Conservation (phyloP, 2,888 invertebrate genomes). For the Rhingia campestris region DNA sequence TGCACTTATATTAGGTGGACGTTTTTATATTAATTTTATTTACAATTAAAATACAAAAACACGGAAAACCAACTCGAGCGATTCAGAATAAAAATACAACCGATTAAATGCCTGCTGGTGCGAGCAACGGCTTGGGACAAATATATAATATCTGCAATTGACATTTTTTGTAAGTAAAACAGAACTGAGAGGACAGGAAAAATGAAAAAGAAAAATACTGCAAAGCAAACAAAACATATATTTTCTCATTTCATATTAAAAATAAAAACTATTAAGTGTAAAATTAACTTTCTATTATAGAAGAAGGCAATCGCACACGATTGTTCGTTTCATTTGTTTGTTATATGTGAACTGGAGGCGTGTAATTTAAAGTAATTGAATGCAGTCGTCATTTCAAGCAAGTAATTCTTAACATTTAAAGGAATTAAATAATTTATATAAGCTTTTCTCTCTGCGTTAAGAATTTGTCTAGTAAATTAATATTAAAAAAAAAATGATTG, state of each 20-base stretch:
- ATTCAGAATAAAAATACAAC: slow-evolving; percentile 46
- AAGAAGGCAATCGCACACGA: slow-evolving; percentile 15
- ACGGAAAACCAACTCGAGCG: slow-evolving; percentile 37
- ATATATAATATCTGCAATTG: slow-evolving; percentile 43
- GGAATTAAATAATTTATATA: slow-evolving; percentile 57
- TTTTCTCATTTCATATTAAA: slow-evolving; percentile 71
- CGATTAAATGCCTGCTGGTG: slow-evolving; percentile 36
- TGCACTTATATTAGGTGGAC: slow-evolving; percentile 80
- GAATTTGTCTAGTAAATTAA: slow-evolving; percentile 68
- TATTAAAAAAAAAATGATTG: slow-evolving; percentile 23
- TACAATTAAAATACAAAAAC: slow-evolving; percentile 76
- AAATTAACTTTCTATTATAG: slow-evolving; percentile 35
- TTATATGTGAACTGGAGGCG: slow-evolving; percentile 8
- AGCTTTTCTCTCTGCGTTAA: slow-evolving; percentile 66
- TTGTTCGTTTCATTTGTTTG: slow-evolving; percentile 28
- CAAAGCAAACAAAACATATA: slow-evolving; percentile 64
- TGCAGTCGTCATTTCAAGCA: slow-evolving; percentile 29
- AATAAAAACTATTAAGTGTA: slow-evolving; percentile 61
- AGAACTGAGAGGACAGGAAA: slow-evolving; percentile 55
- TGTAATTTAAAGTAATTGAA: slow-evolving; percentile 19
- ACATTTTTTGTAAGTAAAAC: slow-evolving; percentile 59
- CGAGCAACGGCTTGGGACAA: slow-evolving; percentile 19
- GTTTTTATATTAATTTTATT: slow-evolving; percentile 82
- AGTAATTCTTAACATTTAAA: slow-evolving; percentile 52
- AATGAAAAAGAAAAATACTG: slow-evolving; percentile 44